A percentile compares a stretch with the other conserved stretches of the same genome.
phyloP scores from a whole-genome alignment of 2,113 vertebrate genomes.

The Sapajus apella region DNA sequence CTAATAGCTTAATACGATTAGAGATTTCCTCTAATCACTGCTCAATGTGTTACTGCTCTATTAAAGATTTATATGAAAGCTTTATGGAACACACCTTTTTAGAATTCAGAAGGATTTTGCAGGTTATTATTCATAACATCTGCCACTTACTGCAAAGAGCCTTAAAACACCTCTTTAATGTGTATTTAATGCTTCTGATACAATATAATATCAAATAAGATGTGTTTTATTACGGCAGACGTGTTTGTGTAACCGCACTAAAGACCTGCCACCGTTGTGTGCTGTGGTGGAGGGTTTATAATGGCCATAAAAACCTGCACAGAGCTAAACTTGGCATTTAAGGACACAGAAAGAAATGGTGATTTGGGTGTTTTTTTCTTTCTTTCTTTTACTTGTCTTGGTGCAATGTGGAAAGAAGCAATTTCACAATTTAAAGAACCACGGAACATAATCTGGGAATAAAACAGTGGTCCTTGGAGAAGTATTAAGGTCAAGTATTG shows the following conservation, averaged over 20 bases:
- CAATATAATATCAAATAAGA: constrained; percentile 79
- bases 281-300: constrained; percentile 68
- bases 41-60: constrained; percentile 72
- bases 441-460: constrained; percentile 59
- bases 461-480: constrained; percentile 60
- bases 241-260: constrained; percentile 58
- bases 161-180: constrained; percentile 82
- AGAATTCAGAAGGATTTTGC: constrained; percentile 82
- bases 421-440: constrained; percentile 56
- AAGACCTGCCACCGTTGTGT: constrained; percentile 40
- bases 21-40: constrained; percentile 76
- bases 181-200: constrained; percentile 81
- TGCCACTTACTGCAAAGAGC: constrained; percentile 81
- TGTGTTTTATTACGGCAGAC: constrained; percentile 69
- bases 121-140: constrained; percentile 86
- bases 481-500: constrained; percentile 28
- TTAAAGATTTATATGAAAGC: constrained; percentile 82
- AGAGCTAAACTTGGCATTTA: constrained; percentile 58
- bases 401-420: constrained; percentile 30
- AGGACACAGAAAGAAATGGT: constrained; percentile 37
- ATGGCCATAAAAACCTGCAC: constrained; percentile 65
- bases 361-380: background rate
- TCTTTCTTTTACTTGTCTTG: constrained; percentile 51
- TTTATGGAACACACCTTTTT: constrained; percentile 81
- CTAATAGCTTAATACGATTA: constrained; percentile 73